Evolutionary conservation across 2,113 vertebrate species (phyloP).

Genomic region (Phaethon lepturus): DNA sequence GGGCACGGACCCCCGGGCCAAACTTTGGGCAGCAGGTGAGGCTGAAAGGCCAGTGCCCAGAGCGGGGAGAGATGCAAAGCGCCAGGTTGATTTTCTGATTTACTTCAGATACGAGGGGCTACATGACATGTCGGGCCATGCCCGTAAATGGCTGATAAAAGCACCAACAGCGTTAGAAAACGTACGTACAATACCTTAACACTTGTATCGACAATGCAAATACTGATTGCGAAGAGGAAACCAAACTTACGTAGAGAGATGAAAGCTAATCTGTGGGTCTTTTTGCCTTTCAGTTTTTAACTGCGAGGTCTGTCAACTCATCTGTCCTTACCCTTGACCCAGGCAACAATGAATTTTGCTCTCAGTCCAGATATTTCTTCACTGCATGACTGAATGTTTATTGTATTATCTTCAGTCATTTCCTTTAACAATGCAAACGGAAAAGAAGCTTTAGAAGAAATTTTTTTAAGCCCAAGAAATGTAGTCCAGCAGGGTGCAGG

Average conservation of each 20-base stretch:
- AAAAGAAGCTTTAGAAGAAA: neutral
- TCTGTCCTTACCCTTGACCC: neutral
- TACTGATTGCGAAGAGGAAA: neutral
- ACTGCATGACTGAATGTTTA: constrained; percentile 5
- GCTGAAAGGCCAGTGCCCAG: neutral
- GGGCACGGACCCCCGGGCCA: fast-evolving
- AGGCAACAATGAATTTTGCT: neutral
- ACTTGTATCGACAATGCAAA: neutral
- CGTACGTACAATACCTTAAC: neutral
- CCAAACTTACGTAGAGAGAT: neutral
- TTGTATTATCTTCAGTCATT: constrained; percentile 5
- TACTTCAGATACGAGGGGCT: neutral
- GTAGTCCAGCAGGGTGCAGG: neutral
- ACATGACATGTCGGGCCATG: fast-evolving
- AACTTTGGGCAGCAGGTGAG: neutral
- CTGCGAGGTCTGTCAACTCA: neutral
- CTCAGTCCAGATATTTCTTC: constrained; percentile 13
- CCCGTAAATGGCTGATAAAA: neutral
- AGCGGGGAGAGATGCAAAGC: neutral
- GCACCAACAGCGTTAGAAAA: neutral
- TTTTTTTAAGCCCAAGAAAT: neutral
- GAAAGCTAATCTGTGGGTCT: neutral
- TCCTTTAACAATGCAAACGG: neutral
- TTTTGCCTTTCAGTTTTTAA: constrained; percentile 6
- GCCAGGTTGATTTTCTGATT: neutral